phyloP scores from a whole-genome alignment of 1,140 invertebrate genomes.

The Centruroides sculpturatus region DNA sequence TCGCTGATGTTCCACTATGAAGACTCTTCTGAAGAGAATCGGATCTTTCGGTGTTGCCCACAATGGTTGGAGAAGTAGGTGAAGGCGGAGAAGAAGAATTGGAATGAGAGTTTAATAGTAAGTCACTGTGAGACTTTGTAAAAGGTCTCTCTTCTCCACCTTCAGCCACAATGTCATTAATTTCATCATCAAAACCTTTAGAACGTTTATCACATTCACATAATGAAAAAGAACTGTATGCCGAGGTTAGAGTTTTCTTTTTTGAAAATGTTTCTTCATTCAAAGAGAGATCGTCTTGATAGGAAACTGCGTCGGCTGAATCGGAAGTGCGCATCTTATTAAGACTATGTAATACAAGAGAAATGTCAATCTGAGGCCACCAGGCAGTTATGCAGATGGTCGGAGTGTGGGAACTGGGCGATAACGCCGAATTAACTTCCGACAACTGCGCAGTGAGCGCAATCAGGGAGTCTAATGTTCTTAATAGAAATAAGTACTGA shows the following conservation, averaged over 20 bases:
- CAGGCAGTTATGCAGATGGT: conserved; percentile 5
- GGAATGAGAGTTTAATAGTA: conserved; percentile 12
- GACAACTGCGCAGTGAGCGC: conserved; percentile 63
- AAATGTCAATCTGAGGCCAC: conserved; percentile 12
- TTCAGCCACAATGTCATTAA: neutral
- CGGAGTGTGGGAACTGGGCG: conserved; percentile 29
- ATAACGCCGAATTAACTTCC: conserved; percentile 56
- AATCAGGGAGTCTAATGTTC: conserved; percentile 63
- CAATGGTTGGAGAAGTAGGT: neutral
- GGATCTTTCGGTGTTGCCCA: neutral
- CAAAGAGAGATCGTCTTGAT: conserved; percentile 13
- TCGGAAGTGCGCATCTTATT: conserved; percentile 13
- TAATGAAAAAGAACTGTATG: conserved; percentile 9
- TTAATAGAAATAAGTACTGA: conserved; percentile 74
- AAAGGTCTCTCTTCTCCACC: conserved; percentile 7
- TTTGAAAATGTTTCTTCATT: conserved; percentile 3
- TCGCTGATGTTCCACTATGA: conserved; percentile 14
- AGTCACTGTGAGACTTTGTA: conserved; percentile 14
- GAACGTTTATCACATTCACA: conserved; percentile 3
- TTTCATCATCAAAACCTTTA: neutral
- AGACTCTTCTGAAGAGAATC: conserved; percentile 12
- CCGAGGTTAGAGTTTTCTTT: conserved; percentile 6
- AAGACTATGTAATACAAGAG: conserved; percentile 8
- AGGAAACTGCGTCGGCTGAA: conserved; percentile 11
- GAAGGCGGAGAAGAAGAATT: conserved; percentile 6